Evolutionary conservation across 2,797 vertebrate genomes (phyloP), one percentile per base, ranked within the genome.

Genomic region (Aplochiton taeniatus): DNA sequence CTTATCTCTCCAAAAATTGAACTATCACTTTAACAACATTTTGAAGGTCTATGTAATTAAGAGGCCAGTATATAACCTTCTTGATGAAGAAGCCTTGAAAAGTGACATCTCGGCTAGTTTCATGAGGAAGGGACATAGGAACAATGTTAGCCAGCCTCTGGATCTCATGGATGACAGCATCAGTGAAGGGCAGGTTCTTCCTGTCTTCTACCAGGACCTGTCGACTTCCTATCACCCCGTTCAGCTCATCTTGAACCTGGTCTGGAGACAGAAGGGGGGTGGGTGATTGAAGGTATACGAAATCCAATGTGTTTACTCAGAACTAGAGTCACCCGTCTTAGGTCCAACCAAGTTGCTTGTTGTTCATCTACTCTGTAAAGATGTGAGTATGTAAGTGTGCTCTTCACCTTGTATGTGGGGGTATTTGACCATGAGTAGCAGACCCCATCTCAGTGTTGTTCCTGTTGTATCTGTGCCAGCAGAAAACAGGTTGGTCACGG

Each of bases 341-440:
- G 31, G 31, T n/a, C n/a, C 2, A 31, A 31, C 31, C 31, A 31
- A 3, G 3, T 31, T 31, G n/a, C n/a, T 31, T 31, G 31, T 31
- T 31, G 6, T 31, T 3, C 31, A 31, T 31, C 31, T 31, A 6
- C 31, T 31, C 31, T 31, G 31, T 31, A 31, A 31, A 31, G 31
- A 31, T 31, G n/a, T n/a, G 2, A 31, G 31, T n/a, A 13, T 56
- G 1, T 53, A 53, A 18, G 31, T 31, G 31, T 70, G 46, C n/a
- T 52, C 41, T 50, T 73, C 64, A 90, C 90, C 85, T 63, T 91
- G 91, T 67, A 90, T 73, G 0, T 77, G 59, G 43, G 91, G 90
- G 63, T 89, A 89, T 70, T 89, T 91, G 63, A 84, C 88, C 90
- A 91, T 89, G 0, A 91, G n/a, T 50, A 91, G 73, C 51, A 89